Conservation (phyloP, 2,797 vertebrate species). For the Liasis olivaceus region DNA sequence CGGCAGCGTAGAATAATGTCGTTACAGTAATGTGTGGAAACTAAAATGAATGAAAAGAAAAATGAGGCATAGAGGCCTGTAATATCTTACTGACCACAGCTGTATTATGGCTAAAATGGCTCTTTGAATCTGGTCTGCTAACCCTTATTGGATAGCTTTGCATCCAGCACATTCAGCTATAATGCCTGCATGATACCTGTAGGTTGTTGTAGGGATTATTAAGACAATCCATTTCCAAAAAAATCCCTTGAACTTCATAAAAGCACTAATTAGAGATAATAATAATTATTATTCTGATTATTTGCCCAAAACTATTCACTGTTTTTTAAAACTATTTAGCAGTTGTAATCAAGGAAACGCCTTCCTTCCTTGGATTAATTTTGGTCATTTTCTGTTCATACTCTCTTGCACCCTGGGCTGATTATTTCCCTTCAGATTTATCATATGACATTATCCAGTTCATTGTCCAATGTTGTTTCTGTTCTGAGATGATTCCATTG, state of each 20-base stretch:
- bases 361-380: neutral
- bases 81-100: no score
- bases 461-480: neutral
- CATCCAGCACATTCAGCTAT: neutral
- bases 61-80: neutral
- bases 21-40: neutral
- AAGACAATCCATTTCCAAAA: neutral
- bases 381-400: neutral
- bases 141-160: neutral
- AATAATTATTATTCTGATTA: neutral
- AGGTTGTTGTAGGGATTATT: neutral
- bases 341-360: neutral
- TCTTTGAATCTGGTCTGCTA: neutral
- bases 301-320: neutral
- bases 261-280: neutral
- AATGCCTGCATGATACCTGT: neutral
- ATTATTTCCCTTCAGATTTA: neutral
- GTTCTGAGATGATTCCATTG: neutral
- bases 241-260: neutral
- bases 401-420: neutral
- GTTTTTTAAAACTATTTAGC: neutral
- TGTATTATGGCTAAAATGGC: neutral
- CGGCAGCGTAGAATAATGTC: no score
- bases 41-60: neutral
- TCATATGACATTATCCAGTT: neutral